Evolutionary conservation across 37 sponge, comb jelly and placozoan species (phyloP).

Genomic region (Halisarca cf. caerulea): DNA sequence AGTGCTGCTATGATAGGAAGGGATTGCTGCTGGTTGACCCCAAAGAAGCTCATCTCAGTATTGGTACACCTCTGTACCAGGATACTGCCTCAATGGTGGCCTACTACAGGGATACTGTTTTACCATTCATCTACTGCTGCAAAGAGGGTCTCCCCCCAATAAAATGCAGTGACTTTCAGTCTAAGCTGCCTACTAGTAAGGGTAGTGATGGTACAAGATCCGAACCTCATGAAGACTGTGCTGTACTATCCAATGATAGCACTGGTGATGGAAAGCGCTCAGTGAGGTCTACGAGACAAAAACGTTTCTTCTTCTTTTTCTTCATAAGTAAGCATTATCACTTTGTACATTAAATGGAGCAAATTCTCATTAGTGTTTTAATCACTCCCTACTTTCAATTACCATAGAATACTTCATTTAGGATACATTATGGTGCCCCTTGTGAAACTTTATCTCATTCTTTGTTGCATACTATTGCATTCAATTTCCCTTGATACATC

Average conservation of each 20-base stretch:
- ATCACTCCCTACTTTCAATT: no score
- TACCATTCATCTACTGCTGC: slow-evolving; percentile 44
- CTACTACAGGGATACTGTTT: slow-evolving; percentile 23
- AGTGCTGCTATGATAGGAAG: slow-evolving; percentile 42
- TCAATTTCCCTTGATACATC: no score
- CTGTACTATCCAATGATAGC: background rate
- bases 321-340: no score
- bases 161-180: slow-evolving; percentile 10
- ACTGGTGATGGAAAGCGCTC: background rate
- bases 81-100: background rate
- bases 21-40: slow-evolving; percentile 8
- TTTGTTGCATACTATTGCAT: no score
- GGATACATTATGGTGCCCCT: no score
- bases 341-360: no score
- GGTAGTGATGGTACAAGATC: no score
- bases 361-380: no score
- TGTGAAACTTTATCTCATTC: no score
- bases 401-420: no score
- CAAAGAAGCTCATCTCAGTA: background rate
- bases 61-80: slow-evolving; percentile 15
- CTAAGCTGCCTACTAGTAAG: background rate
- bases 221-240: no score
- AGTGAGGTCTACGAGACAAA: background rate
- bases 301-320: no score
- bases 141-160: background rate